Percentiles rank a stretch among this genome's conserved stretches.
These are phyloP conservation scores for Myoxocephalus aenaeus DNA, from an alignment of 2,797 vertebrate genomes.

Conservation along the genomic window DNA sequence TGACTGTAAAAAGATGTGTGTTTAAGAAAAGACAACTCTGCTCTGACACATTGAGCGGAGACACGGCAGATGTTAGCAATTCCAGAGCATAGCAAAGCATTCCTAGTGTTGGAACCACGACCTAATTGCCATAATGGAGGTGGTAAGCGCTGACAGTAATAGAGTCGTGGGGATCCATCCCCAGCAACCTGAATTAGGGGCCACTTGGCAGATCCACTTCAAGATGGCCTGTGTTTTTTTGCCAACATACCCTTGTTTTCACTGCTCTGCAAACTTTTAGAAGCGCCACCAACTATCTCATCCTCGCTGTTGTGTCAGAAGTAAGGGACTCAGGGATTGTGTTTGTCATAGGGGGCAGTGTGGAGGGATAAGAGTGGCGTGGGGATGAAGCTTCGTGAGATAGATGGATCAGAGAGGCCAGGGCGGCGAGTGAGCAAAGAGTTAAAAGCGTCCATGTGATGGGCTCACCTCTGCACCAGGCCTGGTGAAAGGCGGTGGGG, in stretches of 20 bases:
- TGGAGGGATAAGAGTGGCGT: neutral
- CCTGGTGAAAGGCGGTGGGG: conserved; percentile 82
- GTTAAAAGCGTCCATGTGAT: conserved; percentile 82
- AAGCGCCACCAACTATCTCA: conserved; percentile 3
- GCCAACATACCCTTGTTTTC: conserved; percentile 31
- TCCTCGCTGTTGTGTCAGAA: neutral
- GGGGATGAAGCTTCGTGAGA: conserved; percentile 17
- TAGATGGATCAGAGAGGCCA: conserved; percentile 44
- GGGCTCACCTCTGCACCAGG: conserved; percentile 82
- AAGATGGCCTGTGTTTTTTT: conserved; percentile 75
- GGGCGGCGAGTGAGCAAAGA: conserved; percentile 72
- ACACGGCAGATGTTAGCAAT: conserved; percentile 87
- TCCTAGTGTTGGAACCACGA: conserved; percentile 81
- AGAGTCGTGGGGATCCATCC: conserved; percentile 78
- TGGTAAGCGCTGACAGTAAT: conserved; percentile 85
- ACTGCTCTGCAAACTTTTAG: conserved; percentile 31
- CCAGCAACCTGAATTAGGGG: conserved; percentile 80
- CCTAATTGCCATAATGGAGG: conserved; percentile 86
- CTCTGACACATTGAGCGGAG: conserved; percentile 77
- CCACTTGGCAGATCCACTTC: conserved; percentile 76
- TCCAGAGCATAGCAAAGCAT: conserved; percentile 78
- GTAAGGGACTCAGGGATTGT: neutral
- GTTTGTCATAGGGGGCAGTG: neutral
- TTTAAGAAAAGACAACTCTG: conserved; percentile 81
- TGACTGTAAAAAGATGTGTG: conserved; percentile 79